phyloP scores from a whole-genome alignment of 2,797 vertebrate genomes.

The Acanthurus tractus region DNA sequence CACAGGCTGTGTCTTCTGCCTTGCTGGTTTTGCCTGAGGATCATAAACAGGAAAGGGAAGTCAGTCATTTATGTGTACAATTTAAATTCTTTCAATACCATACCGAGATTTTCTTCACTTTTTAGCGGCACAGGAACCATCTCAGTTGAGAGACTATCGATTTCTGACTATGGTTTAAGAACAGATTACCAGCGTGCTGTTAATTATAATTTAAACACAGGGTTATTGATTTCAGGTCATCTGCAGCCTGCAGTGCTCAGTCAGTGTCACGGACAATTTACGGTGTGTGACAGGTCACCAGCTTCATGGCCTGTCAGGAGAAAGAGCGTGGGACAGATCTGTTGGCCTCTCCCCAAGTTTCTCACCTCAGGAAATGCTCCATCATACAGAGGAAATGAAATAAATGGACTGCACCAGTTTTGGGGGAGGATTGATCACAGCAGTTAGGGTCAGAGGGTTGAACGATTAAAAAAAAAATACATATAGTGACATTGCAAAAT shows the following conservation, averaged over 20 bases:
- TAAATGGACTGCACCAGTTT: slow-evolving; percentile 46
- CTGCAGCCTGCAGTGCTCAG: slow-evolving; percentile 36
- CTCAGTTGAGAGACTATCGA: slow-evolving; percentile 23
- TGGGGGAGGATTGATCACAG: slow-evolving; percentile 32
- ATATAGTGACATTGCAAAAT: background rate
- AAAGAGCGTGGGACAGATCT: background rate
- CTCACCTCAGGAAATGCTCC: too few species aligned
- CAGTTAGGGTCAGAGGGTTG: slow-evolving; percentile 38
- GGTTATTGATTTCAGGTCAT: slow-evolving; percentile 40
- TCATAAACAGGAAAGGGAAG: slow-evolving; percentile 33
- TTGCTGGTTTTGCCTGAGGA: slow-evolving; percentile 46
- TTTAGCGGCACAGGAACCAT: slow-evolving; percentile 26
- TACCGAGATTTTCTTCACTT: background rate
- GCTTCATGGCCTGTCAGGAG: slow-evolving; percentile 29
- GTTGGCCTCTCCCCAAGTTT: too few species aligned
- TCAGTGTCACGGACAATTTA: slow-evolving; percentile 39
- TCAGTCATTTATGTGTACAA: background rate
- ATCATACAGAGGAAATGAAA: slow-evolving; percentile 3
- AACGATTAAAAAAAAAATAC: slow-evolving; percentile 7
- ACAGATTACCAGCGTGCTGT: slow-evolving; percentile 39
- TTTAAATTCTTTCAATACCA: slow-evolving; percentile 17
- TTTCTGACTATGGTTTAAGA: slow-evolving; percentile 23
- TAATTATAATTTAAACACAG: slow-evolving; percentile 59
- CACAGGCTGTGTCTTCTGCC: slow-evolving; percentile 47
- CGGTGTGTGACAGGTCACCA: slow-evolving; percentile 47